Conservation (phyloP, 2,113 vertebrate species). For the Loxodonta africana region DNA sequence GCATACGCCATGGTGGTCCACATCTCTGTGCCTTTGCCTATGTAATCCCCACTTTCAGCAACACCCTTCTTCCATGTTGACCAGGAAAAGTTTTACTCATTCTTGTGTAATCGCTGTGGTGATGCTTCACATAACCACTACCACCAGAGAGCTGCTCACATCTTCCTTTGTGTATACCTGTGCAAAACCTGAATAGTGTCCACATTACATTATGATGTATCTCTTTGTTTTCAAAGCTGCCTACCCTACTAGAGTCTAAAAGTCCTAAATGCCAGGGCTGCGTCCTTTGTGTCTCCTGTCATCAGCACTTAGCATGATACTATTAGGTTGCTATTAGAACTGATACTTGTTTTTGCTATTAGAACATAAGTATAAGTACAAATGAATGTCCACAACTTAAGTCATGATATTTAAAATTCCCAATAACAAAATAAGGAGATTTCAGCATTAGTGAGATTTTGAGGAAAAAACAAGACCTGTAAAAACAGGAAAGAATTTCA, state of each 20-base stretch:
- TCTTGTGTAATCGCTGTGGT: background rate
- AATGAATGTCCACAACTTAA: background rate
- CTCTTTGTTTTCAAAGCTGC: background rate
- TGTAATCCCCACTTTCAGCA: background rate
- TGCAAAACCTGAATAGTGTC: background rate
- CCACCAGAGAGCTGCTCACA: background rate
- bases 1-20: background rate
- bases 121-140: background rate
- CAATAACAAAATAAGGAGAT: background rate
- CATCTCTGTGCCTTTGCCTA: background rate
- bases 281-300: background rate
- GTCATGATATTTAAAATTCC: conserved; percentile 20
- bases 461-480: background rate
- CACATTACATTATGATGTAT: background rate
- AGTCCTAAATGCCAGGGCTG: background rate
- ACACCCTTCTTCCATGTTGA: background rate
- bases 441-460: background rate
- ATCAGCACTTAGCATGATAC: background rate
- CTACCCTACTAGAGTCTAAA: background rate
- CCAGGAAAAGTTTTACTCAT: background rate
- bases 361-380: background rate
- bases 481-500: background rate
- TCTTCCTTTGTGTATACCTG: background rate
- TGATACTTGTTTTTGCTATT: background rate
- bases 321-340: background rate